Base-by-base conservation (phyloP, 2,113 vertebrate genomes). In the Pangasianodon hypophthalmus region DNA sequence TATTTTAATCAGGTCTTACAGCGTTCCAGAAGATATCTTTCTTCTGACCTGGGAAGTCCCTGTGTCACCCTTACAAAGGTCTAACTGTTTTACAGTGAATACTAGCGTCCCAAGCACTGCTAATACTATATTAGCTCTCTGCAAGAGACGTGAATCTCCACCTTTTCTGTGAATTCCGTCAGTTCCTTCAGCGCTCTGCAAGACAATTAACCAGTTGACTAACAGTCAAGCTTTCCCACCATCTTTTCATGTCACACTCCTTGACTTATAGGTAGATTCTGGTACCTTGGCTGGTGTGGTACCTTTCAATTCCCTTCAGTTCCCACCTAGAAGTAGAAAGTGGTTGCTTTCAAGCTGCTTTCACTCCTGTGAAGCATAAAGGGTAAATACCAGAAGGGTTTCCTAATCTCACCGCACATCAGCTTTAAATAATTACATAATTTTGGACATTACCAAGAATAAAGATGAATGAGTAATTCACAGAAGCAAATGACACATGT, bases 361-460 rank as follows among this genome's bases (percentile, higher is more conserved):
- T 69, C 77, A 73, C 52, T 46, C 44, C 58, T 71, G 29, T 87
- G 3, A 24, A 69, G 85, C 80, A 52, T 37, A 58, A 75, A 80
- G 69, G 71, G 69, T 75, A 14, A 75, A 84, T 41, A 81, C 82
- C 84, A 80, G n/a, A 62, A 81, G 52, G 32, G 90, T 67, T 87
- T 67, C 37, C 62, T 14, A 67, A 64, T 77, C 80, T 46, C 79
- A 67, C 54, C 18, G 46, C 26, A 86, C 62, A 41, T 73, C 82
- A 64, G 60, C 52, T 87, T 80, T 84, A 67, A 83, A 84, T 67
- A 50, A 54, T 58, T 56, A 71, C n/a, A 3, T 58, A 29, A 41
- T 41, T 9, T 37, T 41, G 58, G 50, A 69, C 32, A 32, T 71
- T 83, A 56, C 60, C 32, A 3, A 83, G 62, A 88, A 88, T 11